Percentiles rank a stretch among this genome's conserved stretches.
phyloP scores from a whole-genome alignment of 2,888 invertebrate species.

The Chromoteleia sp. region DNA sequence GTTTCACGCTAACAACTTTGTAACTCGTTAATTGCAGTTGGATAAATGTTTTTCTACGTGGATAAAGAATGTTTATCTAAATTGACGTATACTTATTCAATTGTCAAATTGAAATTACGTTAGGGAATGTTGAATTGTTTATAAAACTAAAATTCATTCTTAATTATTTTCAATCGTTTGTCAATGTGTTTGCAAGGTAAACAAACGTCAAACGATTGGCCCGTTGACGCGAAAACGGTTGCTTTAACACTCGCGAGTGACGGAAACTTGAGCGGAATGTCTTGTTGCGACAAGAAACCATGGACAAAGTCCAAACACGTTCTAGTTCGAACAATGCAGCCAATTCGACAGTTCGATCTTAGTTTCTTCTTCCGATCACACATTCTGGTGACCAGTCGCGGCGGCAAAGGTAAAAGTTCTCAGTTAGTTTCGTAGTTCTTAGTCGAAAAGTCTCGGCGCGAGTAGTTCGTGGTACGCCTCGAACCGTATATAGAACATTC shows the following conservation, averaged over 20 bases:
- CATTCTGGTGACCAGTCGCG: constrained; percentile 44
- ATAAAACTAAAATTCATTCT: no score
- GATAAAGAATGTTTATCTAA: no score
- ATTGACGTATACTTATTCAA: no score
- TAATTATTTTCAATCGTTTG: no score
- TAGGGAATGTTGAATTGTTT: no score
- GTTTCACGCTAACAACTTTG: no score
- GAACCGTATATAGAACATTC: constrained; percentile 10
- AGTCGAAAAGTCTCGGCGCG: constrained; percentile 30
- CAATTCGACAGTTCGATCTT: constrained; percentile 52
- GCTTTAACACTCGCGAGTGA: constrained; percentile 5
- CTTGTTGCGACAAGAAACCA: constrained; percentile 22
- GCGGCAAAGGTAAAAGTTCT: constrained; percentile 41
- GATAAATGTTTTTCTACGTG: no score
- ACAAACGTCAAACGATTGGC: constrained; percentile 1
- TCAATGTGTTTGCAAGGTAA: no score
- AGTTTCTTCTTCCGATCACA: constrained; percentile 41
- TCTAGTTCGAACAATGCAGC: constrained; percentile 30
- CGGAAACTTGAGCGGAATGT: constrained; percentile 16
- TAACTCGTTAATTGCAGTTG: no score
- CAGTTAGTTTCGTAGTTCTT: constrained; percentile 42
- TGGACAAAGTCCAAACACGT: constrained; percentile 49
- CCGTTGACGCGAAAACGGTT: constrained; percentile 14
- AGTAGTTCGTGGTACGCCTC: constrained; percentile 34
- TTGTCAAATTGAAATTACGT: no score